Base-by-base conservation (phyloP, 2,888 invertebrate genomes). In the Drosophila aldrichi region DNA sequence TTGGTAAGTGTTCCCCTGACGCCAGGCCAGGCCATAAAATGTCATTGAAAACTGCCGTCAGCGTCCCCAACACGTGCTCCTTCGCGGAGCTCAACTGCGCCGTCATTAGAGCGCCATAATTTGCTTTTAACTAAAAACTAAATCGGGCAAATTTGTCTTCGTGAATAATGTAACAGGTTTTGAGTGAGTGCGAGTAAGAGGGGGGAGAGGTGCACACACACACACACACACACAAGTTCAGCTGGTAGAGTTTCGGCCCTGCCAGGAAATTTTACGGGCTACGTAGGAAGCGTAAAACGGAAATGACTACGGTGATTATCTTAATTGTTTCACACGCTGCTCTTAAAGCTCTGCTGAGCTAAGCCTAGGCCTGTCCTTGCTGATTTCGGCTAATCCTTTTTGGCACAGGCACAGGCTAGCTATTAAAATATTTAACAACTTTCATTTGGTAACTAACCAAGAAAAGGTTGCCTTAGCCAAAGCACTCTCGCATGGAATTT, bases 111-210 rank as follows among this genome's bases (percentile, higher is more conserved):
- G 78, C 75, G 81, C 61, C 89, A 86, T 88, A 88, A 83, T 84
- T 88, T 86, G 89, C 88, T 81, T 87, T 89, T 74, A 87, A 87
- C 88, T 84, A 82, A 88, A 89, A 86, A 86, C 86, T 86, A 85
- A 89, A 88, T 85, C 71, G 68, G 74, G 66, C 82, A 78, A 86
- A 86, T 86, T 86, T 89, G 85, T 85, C 82, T 70, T 71, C 49
- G 57, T 82, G 74, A 88, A 89, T 89, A 82, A 85, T 88, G 89
- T 67, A 83, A 49, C 46, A 56, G 49, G 34, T 41, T 32, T 54
- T 32, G 40, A 18, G 44, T 12, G 0, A 12, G 20, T 0, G 9
- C 14, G 44, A 16, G 32, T 9, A 10, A 40, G 7, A 22, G 32
- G 16, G 34, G 18, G 16, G 7, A 6, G 38, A 25, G 25, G n/a